Evolutionary conservation across 2,113 vertebrate genomes (phyloP).

Genomic region (Condylura cristata): DNA sequence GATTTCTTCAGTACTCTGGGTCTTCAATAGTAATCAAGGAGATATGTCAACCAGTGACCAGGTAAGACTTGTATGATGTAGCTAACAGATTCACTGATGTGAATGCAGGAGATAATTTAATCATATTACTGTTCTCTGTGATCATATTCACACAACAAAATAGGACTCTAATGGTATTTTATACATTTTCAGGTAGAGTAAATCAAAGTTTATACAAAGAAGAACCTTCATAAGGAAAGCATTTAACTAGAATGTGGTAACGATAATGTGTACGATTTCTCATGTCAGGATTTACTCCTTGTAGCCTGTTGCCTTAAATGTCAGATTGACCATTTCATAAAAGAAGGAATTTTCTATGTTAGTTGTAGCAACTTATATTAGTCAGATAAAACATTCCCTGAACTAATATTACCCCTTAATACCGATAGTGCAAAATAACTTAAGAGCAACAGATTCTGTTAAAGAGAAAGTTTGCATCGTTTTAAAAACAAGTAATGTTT

Average conservation of each 20-base stretch:
- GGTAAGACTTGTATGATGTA: not conserved
- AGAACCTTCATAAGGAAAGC: not conserved
- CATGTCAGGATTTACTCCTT: not conserved
- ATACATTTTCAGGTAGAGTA: not conserved
- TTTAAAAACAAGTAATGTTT: not conserved
- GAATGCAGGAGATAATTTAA: not conserved
- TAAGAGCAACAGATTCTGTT: not conserved
- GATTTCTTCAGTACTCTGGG: not conserved
- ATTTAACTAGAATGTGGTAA: not conserved
- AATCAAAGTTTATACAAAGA: not conserved
- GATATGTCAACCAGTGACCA: not conserved
- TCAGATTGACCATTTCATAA: not conserved
- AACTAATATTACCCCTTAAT: not conserved
- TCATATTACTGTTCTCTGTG: not conserved
- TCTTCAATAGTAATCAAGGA: not conserved
- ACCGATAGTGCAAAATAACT: not conserved
- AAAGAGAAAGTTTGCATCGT: slow-evolving; percentile 20
- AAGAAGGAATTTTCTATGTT: not conserved
- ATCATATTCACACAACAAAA: not conserved
- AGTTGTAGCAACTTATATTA: not conserved
- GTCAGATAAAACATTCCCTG: not conserved
- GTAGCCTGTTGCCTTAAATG: not conserved
- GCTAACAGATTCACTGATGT: not conserved
- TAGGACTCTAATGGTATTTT: not conserved
- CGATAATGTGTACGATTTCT: not conserved